Percentiles rank a stretch among this genome's conserved stretches.
These are phyloP conservation scores for Netelia inedita DNA, from an alignment of 2,888 invertebrate genomes.

Conservation along the genomic window DNA sequence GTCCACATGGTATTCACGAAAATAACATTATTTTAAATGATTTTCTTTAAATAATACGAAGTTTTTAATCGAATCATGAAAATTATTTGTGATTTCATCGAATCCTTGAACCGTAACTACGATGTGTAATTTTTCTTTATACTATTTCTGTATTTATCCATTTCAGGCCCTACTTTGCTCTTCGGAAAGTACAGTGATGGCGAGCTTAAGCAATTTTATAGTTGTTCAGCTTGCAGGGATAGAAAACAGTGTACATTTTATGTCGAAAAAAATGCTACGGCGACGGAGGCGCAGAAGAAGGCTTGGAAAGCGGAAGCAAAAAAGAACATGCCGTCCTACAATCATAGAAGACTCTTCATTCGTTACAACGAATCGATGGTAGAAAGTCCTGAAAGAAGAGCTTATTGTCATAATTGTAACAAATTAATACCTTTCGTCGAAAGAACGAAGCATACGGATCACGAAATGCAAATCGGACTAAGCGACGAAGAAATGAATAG, in stretches of 20 bases:
- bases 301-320: constrained; percentile 86
- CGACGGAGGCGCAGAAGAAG: constrained; percentile 81
- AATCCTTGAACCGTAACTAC: not conserved
- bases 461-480: constrained; percentile 86
- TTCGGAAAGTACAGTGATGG: constrained; percentile 86
- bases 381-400: constrained; percentile 80
- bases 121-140: not conserved
- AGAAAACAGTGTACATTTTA: constrained; percentile 92
- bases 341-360: constrained; percentile 86
- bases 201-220: constrained; percentile 89
- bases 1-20: constrained; percentile 88
- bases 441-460: constrained; percentile 86
- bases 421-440: constrained; percentile 85
- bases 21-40: not conserved
- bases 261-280: constrained; percentile 86
- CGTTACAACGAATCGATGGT: constrained; percentile 86
- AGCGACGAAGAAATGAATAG: constrained; percentile 87
- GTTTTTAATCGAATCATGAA: too few species aligned
- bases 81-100: not conserved
- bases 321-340: constrained; percentile 85
- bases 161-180: constrained; percentile 88
- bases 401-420: constrained; percentile 89
- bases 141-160: constrained; percentile 39
- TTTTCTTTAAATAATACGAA: too few species aligned
- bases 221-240: constrained; percentile 94